phyloP scores from a whole-genome alignment of 2,888 invertebrate species.

The Acronicta psi region DNA sequence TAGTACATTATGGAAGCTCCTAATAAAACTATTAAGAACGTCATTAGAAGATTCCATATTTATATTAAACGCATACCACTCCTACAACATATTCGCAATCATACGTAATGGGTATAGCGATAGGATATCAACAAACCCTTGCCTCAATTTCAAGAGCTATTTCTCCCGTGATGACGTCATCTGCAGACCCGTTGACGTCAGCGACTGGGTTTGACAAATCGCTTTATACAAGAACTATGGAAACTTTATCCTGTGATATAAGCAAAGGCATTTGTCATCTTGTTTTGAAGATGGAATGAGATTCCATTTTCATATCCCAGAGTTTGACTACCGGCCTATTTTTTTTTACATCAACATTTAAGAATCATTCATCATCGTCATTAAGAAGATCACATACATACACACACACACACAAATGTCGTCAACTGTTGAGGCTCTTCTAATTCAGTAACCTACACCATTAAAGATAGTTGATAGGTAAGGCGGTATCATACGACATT shows the following conservation, averaged over 20 bases:
- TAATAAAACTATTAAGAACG: conserved; percentile 1
- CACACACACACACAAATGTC: too few relatives aligned
- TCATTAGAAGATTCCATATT: conserved; percentile 2
- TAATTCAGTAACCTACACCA: too few relatives aligned
- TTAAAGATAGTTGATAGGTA: too few relatives aligned
- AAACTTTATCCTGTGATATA: conserved; percentile 25
- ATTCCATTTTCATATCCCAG: conserved; percentile 10
- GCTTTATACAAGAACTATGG: conserved; percentile 14
- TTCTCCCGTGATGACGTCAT: conserved; percentile 46
- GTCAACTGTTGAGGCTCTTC: too few relatives aligned
- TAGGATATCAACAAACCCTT: conserved; percentile 45
- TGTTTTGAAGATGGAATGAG: conserved; percentile 1
- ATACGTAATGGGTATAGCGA: conserved; percentile 31
- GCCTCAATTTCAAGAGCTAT: conserved; percentile 42
- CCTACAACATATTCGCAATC: conserved; percentile 17
- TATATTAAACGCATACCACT: conserved; percentile 2
- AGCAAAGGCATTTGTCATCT: conserved; percentile 8
- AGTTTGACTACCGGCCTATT: too few relatives aligned
- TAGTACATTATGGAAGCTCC: too few relatives aligned
- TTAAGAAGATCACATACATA: too few relatives aligned
- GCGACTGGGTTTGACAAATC: conserved; percentile 35
- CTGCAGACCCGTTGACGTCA: conserved; percentile 48
- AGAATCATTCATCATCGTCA: too few relatives aligned
- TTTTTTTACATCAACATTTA: too few relatives aligned
- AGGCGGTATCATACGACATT: too few relatives aligned